Percentiles rank a stretch among this genome's conserved stretches.
These are phyloP conservation scores for Sarcophaga peregrina DNA, from an alignment of 1,140 invertebrate species.

Conservation along the genomic window DNA sequence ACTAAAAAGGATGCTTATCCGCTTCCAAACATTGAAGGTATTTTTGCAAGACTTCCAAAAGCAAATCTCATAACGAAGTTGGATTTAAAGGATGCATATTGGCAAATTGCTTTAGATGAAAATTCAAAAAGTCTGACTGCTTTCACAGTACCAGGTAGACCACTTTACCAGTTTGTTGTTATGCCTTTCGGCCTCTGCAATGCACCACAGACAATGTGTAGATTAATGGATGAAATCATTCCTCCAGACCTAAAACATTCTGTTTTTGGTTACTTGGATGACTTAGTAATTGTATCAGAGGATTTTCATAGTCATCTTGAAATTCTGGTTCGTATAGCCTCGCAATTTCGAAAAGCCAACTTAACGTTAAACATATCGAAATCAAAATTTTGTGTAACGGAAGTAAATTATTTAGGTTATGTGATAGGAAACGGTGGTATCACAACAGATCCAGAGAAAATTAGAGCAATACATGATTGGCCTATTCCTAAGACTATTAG, in stretches of 20 bases:
- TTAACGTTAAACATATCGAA: slow-evolving; percentile 68
- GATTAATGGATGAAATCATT: slow-evolving; percentile 53
- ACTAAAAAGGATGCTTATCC: slow-evolving; percentile 47
- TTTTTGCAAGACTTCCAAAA: slow-evolving; percentile 48
- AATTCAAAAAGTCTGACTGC: slow-evolving; percentile 64
- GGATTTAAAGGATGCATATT: slow-evolving; percentile 58
- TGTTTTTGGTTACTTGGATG: slow-evolving; percentile 48
- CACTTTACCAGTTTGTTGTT: slow-evolving; percentile 53
- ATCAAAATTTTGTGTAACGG: slow-evolving; percentile 62
- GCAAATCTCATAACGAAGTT: slow-evolving; percentile 49
- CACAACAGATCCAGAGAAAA: slow-evolving; percentile 49
- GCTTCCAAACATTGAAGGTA: slow-evolving; percentile 50
- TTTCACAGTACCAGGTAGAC: slow-evolving; percentile 51
- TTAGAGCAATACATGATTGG: slow-evolving; percentile 47
- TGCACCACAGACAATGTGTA: no score
- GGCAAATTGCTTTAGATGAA: slow-evolving; percentile 57
- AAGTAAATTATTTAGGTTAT: slow-evolving; percentile 49
- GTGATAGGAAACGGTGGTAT: slow-evolving; percentile 47
- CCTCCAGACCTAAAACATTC: slow-evolving; percentile 58
- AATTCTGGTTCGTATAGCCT: slow-evolving; percentile 60
- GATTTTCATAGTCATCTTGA: slow-evolving; percentile 63
- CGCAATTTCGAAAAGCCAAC: slow-evolving; percentile 57
- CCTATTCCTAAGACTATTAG: slow-evolving; percentile 45
- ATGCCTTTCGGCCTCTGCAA: not conserved
- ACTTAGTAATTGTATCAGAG: slow-evolving; percentile 34